Evolutionary conservation across 2,888 invertebrate species (phyloP).

Genomic region (Dolomedes plantarius): DNA sequence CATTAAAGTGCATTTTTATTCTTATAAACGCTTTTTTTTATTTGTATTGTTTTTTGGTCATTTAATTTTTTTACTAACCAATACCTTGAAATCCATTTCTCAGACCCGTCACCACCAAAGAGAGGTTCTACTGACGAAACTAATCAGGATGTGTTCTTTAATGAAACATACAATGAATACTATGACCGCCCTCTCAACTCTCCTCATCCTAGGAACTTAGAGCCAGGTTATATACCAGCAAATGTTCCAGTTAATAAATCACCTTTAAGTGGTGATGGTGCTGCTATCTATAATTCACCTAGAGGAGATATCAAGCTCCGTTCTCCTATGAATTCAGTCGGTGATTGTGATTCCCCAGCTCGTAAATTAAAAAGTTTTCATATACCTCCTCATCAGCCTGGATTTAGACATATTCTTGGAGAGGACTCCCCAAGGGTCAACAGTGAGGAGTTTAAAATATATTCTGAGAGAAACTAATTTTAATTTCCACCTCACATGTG

Average conservation of each 20-base stretch:
- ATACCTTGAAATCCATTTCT: too few relatives aligned
- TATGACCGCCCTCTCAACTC: slow-evolving; percentile 12
- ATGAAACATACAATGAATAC: slow-evolving; percentile 34
- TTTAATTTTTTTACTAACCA: too few relatives aligned
- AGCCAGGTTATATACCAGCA: slow-evolving; percentile 39
- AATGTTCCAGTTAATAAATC: slow-evolving; percentile 33
- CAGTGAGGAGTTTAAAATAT: too few relatives aligned
- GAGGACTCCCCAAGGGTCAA: neutral
- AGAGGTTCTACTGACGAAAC: too few relatives aligned
- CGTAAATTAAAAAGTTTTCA: slow-evolving; percentile 18
- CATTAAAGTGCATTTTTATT: too few relatives aligned
- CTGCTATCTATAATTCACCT: neutral
- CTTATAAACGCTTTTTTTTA: too few relatives aligned
- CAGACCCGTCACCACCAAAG: neutral
- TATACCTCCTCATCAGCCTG: slow-evolving; percentile 44
- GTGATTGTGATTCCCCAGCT: slow-evolving; percentile 18
- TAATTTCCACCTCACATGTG: too few relatives aligned
- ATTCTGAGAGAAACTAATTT: too few relatives aligned
- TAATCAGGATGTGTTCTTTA: slow-evolving; percentile 23
- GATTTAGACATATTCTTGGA: slow-evolving; percentile 32
- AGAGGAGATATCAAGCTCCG: neutral
- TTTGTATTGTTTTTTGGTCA: too few relatives aligned
- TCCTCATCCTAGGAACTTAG: slow-evolving; percentile 18
- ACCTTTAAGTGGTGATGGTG: neutral
- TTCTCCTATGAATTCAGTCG: neutral